These are phyloP conservation scores for Diplodus sargus DNA, from an alignment of 2,797 vertebrate species.

Conservation along the genomic window DNA sequence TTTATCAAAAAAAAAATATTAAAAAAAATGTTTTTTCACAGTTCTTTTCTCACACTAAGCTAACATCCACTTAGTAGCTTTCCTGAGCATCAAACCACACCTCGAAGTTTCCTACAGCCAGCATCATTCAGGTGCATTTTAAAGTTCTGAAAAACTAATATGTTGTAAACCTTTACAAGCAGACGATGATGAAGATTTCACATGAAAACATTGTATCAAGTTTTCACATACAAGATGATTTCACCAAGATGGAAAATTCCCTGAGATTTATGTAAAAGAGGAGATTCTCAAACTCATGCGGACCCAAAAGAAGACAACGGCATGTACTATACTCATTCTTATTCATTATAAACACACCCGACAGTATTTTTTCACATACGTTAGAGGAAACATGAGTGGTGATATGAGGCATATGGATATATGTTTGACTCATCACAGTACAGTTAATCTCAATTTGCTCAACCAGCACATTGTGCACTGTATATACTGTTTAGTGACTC, in stretches of 20 bases:
- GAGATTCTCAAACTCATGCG: not conserved
- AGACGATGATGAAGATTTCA: not conserved
- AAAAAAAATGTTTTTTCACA: too few relatives aligned
- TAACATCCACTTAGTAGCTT: not conserved
- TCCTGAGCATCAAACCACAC: not conserved
- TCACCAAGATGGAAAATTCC: not conserved
- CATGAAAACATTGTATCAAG: not conserved
- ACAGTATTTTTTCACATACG: not conserved
- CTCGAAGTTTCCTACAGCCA: not conserved
- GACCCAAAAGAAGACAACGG: too few relatives aligned
- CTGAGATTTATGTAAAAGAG: not conserved
- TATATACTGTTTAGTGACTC: constrained; percentile 4
- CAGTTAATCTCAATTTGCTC: not conserved
- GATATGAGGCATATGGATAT: not conserved
- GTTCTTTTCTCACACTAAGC: too few relatives aligned
- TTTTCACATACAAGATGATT: not conserved
- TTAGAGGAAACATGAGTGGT: constrained; percentile 16
- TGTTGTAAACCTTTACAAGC: not conserved
- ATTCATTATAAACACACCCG: not conserved
- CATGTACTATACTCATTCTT: not conserved
- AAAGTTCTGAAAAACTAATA: not conserved
- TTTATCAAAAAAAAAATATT: too few relatives aligned
- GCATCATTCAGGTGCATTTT: not conserved
- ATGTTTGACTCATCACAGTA: constrained; percentile 40
- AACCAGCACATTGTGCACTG: not conserved